Evolutionary conservation across 2,113 vertebrate species (phyloP), one percentile per base, ranked within the genome.

Genomic region (Choloepus hoffmanni): DNA sequence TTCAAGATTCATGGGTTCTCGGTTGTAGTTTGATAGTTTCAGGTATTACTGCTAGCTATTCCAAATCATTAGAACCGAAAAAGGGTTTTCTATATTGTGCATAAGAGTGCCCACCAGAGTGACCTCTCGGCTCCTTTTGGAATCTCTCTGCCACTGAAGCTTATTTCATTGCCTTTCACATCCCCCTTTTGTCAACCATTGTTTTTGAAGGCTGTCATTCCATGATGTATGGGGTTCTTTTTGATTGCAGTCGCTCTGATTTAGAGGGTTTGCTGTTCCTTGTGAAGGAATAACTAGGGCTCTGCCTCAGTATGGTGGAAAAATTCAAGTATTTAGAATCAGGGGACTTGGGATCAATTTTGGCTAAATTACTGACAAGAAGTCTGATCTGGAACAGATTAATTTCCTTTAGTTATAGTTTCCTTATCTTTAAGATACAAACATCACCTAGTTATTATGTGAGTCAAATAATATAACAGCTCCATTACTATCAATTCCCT

Each of bases 341-440:
- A 68, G n/a, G 30, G 73, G 28, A 76, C 50, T 84, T 89, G 74
- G 40, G 67, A 88, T 82, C 62, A 85, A 43, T 86, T 45, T 43
- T 86, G 50, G 14, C 16, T 89, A 81, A 93, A 16, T 77, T 65
- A 58, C 15, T 90, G 55, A n/a, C 68, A 85, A 89, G 14, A 18
- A 26, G 70, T 89, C 89, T 89, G 58, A 94, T 68, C 85, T 87
- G 78, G 40, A 92, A 36, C 55, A 83, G 68, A 93, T 83, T 45
- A 62, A 30, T 78, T 96, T 78, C 73, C 26, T 48, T 65, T 9
- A 36, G 60, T 36, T 73, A 85, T 90, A 55, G 11, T 85, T 40
- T 85, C 24, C 50, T 92, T 94, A 45, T 58, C n/a, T 91, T 40
- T 91, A 76, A 91, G 53, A 92, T 70, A 76, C 30, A 81, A 91